A percentile compares a stretch with the other conserved stretches of the same genome.
Evolutionary conservation across 2,113 vertebrate genomes (phyloP).

Genomic region (Microtus richardsoni): DNA sequence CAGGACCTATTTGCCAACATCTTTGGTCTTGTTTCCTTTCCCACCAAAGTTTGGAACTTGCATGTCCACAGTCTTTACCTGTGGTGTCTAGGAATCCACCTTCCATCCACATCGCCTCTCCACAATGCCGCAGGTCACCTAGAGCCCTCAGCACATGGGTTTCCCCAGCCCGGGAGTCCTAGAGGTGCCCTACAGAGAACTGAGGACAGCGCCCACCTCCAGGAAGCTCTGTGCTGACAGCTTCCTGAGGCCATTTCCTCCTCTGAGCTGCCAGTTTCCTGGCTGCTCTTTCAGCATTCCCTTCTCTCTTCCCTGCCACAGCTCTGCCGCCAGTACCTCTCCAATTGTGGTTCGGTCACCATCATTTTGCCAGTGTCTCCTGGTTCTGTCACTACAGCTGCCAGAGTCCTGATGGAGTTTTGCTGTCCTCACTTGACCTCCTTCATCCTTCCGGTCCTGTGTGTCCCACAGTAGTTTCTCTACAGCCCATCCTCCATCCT

Average conservation of each 20-base stretch:
- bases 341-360: background rate
- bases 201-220: background rate
- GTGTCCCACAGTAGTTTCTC: background rate
- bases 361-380: background rate
- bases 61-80: fast-evolving
- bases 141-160: fast-evolving
- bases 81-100: background rate
- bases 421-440: background rate
- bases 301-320: background rate
- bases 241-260: background rate
- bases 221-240: background rate
- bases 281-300: background rate
- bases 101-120: fast-evolving
- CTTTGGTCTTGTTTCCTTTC: background rate
- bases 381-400: background rate
- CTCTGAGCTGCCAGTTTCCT: background rate
- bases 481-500: background rate
- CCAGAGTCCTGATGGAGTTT: background rate
- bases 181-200: background rate
- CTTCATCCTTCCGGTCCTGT: background rate
- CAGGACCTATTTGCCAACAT: background rate
- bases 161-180: background rate
- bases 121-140: background rate
- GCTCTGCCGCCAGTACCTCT: background rate
- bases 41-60: background rate